Evolutionary conservation across 2,113 vertebrate genomes (phyloP), one percentile per base, ranked within the genome.

Genomic region (Dromiciops gliroides): DNA sequence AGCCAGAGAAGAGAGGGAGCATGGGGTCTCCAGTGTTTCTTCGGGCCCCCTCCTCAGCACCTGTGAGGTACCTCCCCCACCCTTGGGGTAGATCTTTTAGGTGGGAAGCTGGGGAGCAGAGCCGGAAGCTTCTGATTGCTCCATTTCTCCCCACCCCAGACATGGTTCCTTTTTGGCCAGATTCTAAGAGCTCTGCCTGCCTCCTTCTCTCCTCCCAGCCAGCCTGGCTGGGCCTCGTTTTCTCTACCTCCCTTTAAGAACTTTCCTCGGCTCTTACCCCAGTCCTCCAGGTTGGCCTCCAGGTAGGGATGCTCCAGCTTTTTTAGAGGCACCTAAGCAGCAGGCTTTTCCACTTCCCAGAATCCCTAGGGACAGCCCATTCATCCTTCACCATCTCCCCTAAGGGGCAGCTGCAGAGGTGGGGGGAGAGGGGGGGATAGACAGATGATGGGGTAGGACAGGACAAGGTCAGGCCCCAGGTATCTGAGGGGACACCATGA

Each of bases 121-220:
- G 89, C 95, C 91, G 92, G 96, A 97, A 97, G 95, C 97, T 94
- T 97, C 97, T 93, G 22, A 19, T 44, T 96, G 97, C 97, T 97
- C 97, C 97, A 95, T 95, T 94, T 93, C 25, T 0, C 2, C 94
- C 95, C 90, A 94, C 95, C 83, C 26, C 53, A 95, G 97, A 92
- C 94, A 93, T 83, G 96, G 96, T 97, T 98, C 97, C 97, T 56
- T 97, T 95, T 92, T 96, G 93, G 90, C 95, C 94, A 97, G 97
- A 95, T 75, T 93, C 91, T n/a, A 37, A 75, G 37, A n/a, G 14
- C 5, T 16, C 37, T n/a, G 0, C 37, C 16, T 44, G 37, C 37
- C 37, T 16, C 37, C 16, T 44, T 22, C 67, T 75, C 67, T 44
- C 6, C 0, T 67, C 67, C 28, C 60, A 12, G 11, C 31, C n/a